Evolutionary conservation across 2,888 invertebrate species (phyloP), one percentile per base, ranked within the genome.

Genomic region (Tipula lateralis): DNA sequence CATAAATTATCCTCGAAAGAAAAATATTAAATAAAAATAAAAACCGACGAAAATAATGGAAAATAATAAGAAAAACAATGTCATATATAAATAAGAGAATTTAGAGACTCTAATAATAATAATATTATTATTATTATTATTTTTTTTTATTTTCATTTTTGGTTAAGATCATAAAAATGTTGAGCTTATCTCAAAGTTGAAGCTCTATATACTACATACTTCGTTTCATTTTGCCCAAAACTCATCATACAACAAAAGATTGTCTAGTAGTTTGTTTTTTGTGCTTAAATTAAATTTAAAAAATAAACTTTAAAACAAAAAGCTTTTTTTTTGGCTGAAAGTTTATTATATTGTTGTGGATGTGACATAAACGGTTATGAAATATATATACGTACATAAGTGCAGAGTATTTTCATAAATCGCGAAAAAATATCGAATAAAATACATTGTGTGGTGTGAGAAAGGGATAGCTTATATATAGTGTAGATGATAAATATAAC

Each of bases 41-140:
- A 24, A 66, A 66, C 19, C 24, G 44, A 66, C 0, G 66, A 24
- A 66, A 66, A 66, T 66, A 66, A 66, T 66, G 66, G 66, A 66
- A 66, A 24, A 66, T 66, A 24, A 24, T 66, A 66, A 66, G 66
- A 66, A 66, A 66, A 66, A 66, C 66, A 66, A 66, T 24, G 66
- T 24, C 66, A 66, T 66, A 66, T n/a, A n/a, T 66, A 66, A 66
- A 66, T 12, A 66, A 66, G n/a, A n/a, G 66, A 66, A 66, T 66
- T 66, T 66, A 66, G 66, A 24, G 66, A 66, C 66, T 66, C 66
- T 66, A 66, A 66, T 66, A 66, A 66, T 66, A 66, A 66, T 66
- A 66, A 66, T 66, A 66, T n/a, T 66, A 66, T 66, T 66, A 39
- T 39, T 1, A 50, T 50, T 50, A 66, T 66, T 24, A 44, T 66